Evolutionary conservation across 2,797 vertebrate genomes (phyloP), one percentile per base, ranked within the genome.

Genomic region (Anableps anableps): DNA sequence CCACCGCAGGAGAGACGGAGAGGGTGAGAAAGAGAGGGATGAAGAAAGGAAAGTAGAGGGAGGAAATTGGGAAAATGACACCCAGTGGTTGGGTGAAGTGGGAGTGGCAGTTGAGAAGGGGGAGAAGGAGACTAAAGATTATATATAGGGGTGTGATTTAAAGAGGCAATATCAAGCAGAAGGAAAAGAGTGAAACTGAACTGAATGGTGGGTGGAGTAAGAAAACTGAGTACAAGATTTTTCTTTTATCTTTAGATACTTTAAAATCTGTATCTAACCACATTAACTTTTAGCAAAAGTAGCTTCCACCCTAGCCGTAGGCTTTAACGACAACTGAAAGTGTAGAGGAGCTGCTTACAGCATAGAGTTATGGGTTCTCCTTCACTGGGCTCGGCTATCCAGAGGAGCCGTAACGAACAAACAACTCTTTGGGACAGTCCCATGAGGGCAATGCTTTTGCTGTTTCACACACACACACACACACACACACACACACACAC

Each of bases 361-460:
- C 93, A 91, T 94, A 94, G 93, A 94, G 94, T 96, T 95, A 95
- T 95, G 94, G 94, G 95, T 95, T 96, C 93, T 94, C 90, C 95
- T 95, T 93, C 92, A 94, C 91, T 94, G 94, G 88, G 79, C 93
- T 86, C 88, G 88, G 87, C 89, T 79, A 83, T 91, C 89, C 89
- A 87, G 86, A 74, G 83, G 82, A 92, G 90, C 88, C 77, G 79
- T 87, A 85, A 88, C 91, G 84, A 93, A 93, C 90, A 94, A 93
- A 94, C 93, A 95, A 92, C 89, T 91, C 91, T 91, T 84, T 83
- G 86, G 90, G 90, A 71, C 83, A 84, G 80, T 91, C 92, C 90
- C 91, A 75, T 75, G 93, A 92, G 91, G 83, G 88, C 82, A 62
- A 82, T 23, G 84, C 84, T 88, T 79, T 87, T 7, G 41, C 85